Base-by-base conservation (phyloP, 2,797 vertebrate genomes). In the Antrozous pallidus region DNA sequence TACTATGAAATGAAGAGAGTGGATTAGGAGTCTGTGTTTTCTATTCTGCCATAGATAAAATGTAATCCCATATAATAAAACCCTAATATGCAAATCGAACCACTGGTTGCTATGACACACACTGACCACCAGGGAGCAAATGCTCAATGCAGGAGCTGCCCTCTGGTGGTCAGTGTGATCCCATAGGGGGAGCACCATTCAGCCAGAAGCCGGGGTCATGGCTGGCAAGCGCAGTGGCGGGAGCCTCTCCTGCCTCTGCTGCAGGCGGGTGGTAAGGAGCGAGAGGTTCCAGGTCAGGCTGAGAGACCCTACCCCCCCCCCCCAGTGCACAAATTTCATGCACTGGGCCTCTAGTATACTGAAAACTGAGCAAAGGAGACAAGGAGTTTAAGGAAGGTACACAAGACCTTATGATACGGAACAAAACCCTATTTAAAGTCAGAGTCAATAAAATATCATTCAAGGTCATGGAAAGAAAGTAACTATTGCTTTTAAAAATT, bases 371-470 rank as follows among this genome's bases (percentile, higher is more conserved):
- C 65, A 54, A 92, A 65, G n/a, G 58, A 63, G 12, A 82, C 3
- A 65, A 82, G 40, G 42, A 42, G 18, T 65, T 94, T 85, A 94
- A 47, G 26, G 40, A 89, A 73, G 28, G 17, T 6, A 38, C 18
- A 45, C 5, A 74, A 87, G 61, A 80, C 0, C n/a, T 65, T 33
- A 54, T 13, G 28, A 51, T 74, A 47, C 47, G 89, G 40, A 82
- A 89, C 11, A 85, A 92, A 96, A 82, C 28, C 4, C 31, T n/a
- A 28, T 42, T 85, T 14, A 63, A 94, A 90, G 69, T 4, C 88
- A 67, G 33, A 71, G 33, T 81, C 26, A 82, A 67, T 70, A 78
- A 80, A 94, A 65, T 51, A 80, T 3, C 22, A 79, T 33, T 84
- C 56, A 56, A 84, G 8, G 49, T 63, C n/a, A 54, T 5, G 36